A percentile compares a stretch with the other conserved stretches of the same genome.
Conservation (phyloP, 2,113 vertebrate species). For the Benitochromis conjunctus region DNA sequence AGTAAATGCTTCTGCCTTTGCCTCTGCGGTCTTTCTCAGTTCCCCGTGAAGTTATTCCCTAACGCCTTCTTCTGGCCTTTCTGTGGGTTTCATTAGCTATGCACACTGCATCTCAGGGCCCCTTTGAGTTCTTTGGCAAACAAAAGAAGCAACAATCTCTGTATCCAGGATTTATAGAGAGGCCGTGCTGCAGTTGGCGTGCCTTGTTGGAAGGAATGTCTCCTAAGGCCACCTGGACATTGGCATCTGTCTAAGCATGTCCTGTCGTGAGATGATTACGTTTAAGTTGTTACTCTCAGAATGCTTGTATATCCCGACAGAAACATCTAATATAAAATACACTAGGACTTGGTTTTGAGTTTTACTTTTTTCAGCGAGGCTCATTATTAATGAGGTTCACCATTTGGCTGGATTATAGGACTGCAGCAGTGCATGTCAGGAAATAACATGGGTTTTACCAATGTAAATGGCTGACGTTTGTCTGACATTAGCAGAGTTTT, state of each 20-base stretch:
- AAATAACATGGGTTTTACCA: not conserved
- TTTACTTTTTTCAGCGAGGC: not conserved
- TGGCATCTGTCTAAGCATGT: not conserved
- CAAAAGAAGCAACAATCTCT: slow-evolving; percentile 54
- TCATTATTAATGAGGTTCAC: not conserved
- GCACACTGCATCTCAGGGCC: slow-evolving; percentile 28
- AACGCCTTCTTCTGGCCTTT: slow-evolving; percentile 1
- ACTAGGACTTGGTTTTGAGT: not conserved
- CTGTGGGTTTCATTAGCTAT: slow-evolving; percentile 59
- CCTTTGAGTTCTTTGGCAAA: slow-evolving; percentile 47
- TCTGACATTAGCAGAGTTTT: not conserved
- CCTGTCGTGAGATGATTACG: not conserved
- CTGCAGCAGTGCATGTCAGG: not conserved
- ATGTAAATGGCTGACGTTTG: not conserved
- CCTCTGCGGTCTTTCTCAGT: slow-evolving; percentile 17
- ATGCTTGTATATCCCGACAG: not conserved
- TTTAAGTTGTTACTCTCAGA: not conserved
- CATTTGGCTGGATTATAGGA: not conserved
- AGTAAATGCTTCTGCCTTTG: not conserved
- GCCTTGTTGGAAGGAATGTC: slow-evolving; percentile 10
- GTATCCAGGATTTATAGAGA: slow-evolving; percentile 45
- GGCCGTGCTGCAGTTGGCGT: slow-evolving; percentile 5
- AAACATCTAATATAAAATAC: not conserved
- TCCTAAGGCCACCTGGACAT: slow-evolving; percentile 24
- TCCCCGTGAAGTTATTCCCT: slow-evolving; percentile 10